Conservation (phyloP, 2,888 invertebrate species). For the Dynastes tityus region DNA sequence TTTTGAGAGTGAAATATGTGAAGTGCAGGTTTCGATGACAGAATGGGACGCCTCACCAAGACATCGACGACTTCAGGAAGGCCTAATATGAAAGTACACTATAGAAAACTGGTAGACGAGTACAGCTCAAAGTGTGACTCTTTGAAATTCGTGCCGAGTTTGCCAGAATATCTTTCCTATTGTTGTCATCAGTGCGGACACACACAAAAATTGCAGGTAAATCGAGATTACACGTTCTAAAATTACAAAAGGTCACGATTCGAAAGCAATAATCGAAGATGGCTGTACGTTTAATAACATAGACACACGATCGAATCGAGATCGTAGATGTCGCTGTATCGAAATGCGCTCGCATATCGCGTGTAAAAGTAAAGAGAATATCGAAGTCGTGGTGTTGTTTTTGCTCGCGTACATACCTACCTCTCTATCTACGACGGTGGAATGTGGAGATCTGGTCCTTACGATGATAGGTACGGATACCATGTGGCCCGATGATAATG, state of each 20-base stretch:
- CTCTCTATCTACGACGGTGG: constrained; percentile 9
- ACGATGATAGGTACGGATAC: constrained; percentile 40
- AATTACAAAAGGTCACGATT: not conserved
- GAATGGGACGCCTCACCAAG: constrained; percentile 74
- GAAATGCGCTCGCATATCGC: constrained; percentile 16
- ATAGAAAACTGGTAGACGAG: constrained; percentile 75
- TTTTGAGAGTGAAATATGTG: constrained; percentile 44
- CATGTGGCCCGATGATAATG: constrained; percentile 35
- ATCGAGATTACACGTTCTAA: not conserved
- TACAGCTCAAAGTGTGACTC: constrained; percentile 67
- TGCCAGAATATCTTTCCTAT: constrained; percentile 75
- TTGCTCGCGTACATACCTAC: constrained; percentile 23
- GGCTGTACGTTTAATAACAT: constrained; percentile 25
- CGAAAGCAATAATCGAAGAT: constrained; percentile 38
- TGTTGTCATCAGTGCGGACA: constrained; percentile 77
- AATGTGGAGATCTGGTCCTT: constrained; percentile 35
- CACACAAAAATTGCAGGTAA: constrained; percentile 75
- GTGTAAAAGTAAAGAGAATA: constrained; percentile 27
- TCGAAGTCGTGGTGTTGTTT: constrained; percentile 31
- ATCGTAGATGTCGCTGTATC: constrained; percentile 26
- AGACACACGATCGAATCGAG: constrained; percentile 8
- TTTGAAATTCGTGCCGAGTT: constrained; percentile 71
- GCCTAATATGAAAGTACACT: constrained; percentile 74
- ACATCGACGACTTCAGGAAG: constrained; percentile 67
- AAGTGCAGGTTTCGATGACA: constrained; percentile 45